phyloP scores from a whole-genome alignment of 2,888 invertebrate species.

The Acanthosepion esculentum region DNA sequence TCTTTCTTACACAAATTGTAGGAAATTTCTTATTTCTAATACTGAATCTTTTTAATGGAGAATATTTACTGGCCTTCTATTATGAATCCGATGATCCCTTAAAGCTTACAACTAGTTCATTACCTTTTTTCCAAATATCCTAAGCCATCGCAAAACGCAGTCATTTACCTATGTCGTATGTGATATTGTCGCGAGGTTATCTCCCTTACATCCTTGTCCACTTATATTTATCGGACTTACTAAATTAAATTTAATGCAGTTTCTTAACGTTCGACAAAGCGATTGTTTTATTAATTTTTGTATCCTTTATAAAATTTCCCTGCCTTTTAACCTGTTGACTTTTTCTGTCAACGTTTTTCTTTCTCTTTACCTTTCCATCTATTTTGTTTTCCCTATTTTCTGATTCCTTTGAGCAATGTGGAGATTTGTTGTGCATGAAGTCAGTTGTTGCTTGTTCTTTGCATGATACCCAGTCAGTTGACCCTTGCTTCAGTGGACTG shows the following conservation, averaged over 20 bases:
- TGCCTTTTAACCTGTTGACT: background rate
- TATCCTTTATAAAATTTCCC: background rate
- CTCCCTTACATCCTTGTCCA: no score
- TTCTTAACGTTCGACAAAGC: background rate
- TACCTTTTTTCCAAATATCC: no score
- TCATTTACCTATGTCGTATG: no score
- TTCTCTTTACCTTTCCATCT: background rate
- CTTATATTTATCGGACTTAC: no score
- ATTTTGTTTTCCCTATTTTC: background rate
- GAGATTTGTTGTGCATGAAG: constrained; percentile 1
- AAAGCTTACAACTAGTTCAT: no score
- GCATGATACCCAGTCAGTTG: background rate
- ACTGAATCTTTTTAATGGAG: no score
- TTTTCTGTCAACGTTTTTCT: background rate
- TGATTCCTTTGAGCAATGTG: background rate
- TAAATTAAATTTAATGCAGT: background rate
- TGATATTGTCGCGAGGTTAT: no score
- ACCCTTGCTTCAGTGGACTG: background rate
- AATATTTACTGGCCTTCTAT: no score
- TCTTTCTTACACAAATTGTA: no score
- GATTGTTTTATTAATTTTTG: background rate
- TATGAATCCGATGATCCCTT: no score
- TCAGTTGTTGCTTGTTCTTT: background rate
- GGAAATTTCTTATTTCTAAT: no score
- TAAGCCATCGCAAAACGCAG: no score